These are phyloP conservation scores for Taenioides sp. DNA, from an alignment of 2,797 vertebrate genomes.

Conservation along the genomic window DNA sequence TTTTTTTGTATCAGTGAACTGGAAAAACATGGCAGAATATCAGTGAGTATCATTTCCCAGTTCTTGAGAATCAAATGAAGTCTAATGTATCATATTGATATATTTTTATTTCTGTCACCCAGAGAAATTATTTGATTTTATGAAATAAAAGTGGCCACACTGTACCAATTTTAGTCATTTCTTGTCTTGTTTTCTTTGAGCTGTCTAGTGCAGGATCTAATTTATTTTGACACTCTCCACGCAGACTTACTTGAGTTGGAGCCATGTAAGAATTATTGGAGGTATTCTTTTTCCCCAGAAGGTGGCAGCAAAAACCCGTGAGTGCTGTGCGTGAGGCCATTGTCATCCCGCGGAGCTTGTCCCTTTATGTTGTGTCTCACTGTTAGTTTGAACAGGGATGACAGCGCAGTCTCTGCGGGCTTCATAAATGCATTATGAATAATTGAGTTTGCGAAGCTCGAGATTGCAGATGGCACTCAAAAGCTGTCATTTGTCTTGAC, in stretches of 20 bases:
- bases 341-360: slow-evolving; percentile 59
- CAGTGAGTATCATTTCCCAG: background rate
- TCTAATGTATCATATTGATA: slow-evolving; percentile 79
- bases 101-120: slow-evolving; percentile 36
- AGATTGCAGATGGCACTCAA: slow-evolving; percentile 81
- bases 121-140: slow-evolving; percentile 25
- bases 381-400: slow-evolving; percentile 70
- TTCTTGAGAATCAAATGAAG: slow-evolving; percentile 37
- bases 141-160: slow-evolving; percentile 49
- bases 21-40: background rate
- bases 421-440: slow-evolving; percentile 81
- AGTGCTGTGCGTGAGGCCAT: slow-evolving; percentile 28
- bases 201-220: slow-evolving; percentile 5
- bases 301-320: slow-evolving; percentile 68
- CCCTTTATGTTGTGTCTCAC: slow-evolving; percentile 68
- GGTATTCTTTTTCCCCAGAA: slow-evolving; percentile 52
- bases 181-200: slow-evolving; percentile 10
- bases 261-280: too few relatives aligned
- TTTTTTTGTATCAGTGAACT: background rate
- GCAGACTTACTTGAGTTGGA: background rate
- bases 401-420: slow-evolving; percentile 76
- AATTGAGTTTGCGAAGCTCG: slow-evolving; percentile 79
- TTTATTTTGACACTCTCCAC: background rate
- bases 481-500: slow-evolving; percentile 80
- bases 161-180: slow-evolving; percentile 4